Evolutionary conservation across 2,113 vertebrate species (phyloP).

Genomic region (Cyanoderma ruficeps): DNA sequence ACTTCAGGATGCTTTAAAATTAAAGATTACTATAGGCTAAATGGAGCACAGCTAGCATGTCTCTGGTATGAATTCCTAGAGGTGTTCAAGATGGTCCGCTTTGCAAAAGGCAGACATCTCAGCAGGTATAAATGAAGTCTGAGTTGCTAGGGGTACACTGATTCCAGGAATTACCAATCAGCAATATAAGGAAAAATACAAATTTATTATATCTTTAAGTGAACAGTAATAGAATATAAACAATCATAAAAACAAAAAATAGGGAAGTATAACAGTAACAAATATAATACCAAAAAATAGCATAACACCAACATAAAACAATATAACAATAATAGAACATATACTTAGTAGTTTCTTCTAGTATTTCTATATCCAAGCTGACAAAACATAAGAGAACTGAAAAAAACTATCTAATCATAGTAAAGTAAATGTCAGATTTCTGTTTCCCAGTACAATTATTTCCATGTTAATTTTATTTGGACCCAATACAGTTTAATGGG

Average conservation of each 20-base stretch:
- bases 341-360: not conserved
- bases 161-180: not conserved
- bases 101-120: not conserved
- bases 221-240: not conserved
- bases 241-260: not conserved
- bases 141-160: not conserved
- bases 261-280: not conserved
- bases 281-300: not conserved
- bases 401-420: not conserved
- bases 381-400: not conserved
- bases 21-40: not conserved
- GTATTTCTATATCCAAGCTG: not conserved
- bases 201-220: not conserved
- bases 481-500: not conserved
- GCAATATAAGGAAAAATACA: not conserved
- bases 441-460: not conserved
- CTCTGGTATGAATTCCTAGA: not conserved
- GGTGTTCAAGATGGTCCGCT: not conserved
- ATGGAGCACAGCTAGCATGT: not conserved
- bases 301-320: not conserved
- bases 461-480: not conserved
- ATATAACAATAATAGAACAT: not conserved
- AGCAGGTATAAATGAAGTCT: not conserved
- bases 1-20: not conserved
- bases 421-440: not conserved